Conservation (phyloP, 2,113 vertebrate genomes). For the Notiomystis cincta region DNA sequence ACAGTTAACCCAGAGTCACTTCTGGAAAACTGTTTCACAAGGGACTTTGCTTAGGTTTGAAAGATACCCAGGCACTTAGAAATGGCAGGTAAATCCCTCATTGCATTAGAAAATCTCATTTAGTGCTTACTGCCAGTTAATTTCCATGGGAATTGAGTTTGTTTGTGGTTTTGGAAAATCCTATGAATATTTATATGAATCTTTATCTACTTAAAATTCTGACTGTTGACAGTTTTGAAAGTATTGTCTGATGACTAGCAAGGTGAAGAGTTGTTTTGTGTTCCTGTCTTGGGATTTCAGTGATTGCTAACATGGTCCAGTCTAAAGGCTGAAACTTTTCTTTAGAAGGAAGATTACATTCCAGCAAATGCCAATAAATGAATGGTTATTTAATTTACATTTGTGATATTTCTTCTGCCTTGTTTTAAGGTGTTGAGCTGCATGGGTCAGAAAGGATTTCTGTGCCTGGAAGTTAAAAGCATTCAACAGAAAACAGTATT, state of each 20-base stretch:
- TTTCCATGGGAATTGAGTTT: not conserved
- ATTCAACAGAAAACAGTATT: not conserved
- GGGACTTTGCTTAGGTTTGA: not conserved
- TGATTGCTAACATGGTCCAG: not conserved
- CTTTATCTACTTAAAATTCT: not conserved
- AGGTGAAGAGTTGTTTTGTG: not conserved
- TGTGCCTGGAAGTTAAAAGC: conserved; percentile 14
- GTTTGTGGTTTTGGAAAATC: not conserved
- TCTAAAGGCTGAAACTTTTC: not conserved
- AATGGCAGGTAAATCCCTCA: not conserved
- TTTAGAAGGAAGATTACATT: not conserved
- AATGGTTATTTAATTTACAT: not conserved
- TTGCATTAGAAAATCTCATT: not conserved
- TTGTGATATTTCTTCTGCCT: not conserved
- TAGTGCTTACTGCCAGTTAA: not conserved
- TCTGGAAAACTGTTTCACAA: not conserved
- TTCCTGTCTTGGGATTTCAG: not conserved
- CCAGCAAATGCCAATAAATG: not conserved
- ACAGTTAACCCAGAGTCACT: not conserved
- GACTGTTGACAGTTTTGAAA: not conserved
- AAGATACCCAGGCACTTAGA: not conserved
- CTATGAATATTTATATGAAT: not conserved
- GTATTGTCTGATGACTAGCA: not conserved
- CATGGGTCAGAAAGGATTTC: not conserved
- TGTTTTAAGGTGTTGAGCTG: conserved; percentile 10